These are phyloP conservation scores for Meleagris gallopavo DNA, from an alignment of 2,113 vertebrate species.

Conservation along the genomic window DNA sequence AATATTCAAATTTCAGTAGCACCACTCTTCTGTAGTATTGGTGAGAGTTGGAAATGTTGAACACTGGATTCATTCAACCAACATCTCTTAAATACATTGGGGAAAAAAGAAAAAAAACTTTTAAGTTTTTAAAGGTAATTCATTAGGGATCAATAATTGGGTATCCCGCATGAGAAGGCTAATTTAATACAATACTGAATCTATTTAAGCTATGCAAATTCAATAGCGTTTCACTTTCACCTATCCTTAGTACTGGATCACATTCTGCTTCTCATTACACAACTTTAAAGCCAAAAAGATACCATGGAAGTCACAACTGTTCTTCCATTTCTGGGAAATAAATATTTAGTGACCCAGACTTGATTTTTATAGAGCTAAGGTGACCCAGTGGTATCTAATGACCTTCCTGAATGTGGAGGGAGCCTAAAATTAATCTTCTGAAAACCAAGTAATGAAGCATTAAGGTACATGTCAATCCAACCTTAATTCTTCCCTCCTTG, in stretches of 20 bases:
- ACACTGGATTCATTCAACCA: neutral
- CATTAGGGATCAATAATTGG: neutral
- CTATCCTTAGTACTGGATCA: neutral
- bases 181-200: neutral
- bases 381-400: conserved; percentile 27
- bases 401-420: conserved; percentile 15
- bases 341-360: neutral
- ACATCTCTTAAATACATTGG: neutral
- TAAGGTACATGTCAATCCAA: conserved; percentile 28
- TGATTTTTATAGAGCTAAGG: conserved; percentile 26
- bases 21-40: neutral
- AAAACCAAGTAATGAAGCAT: conserved; percentile 67
- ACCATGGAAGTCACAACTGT: neutral
- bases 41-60: neutral
- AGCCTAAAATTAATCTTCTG: conserved; percentile 65
- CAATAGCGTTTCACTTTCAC: neutral
- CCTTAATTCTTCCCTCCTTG: conserved; percentile 67
- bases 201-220: neutral
- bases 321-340: neutral
- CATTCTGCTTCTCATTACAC: neutral
- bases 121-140: neutral
- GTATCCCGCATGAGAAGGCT: neutral
- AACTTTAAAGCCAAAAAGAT: neutral
- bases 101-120: neutral
- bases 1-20: neutral